Percentiles rank a stretch among this genome's conserved stretches.
Conservation (phyloP, 1,140 invertebrate species). For the Bombus waltoni region DNA sequence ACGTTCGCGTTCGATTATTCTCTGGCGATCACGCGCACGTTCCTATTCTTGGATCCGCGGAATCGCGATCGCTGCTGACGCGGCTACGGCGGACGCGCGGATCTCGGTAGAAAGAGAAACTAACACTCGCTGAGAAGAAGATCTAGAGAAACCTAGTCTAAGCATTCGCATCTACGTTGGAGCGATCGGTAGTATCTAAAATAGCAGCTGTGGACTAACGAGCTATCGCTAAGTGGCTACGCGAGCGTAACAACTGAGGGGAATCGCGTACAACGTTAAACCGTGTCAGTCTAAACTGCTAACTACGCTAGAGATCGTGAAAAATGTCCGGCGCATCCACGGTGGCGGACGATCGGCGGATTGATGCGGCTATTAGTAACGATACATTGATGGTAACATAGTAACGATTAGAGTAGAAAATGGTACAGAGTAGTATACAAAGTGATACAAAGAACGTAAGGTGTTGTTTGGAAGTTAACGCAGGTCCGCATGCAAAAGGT, state of each 20-base stretch:
- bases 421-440: not conserved
- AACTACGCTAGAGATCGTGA: slow-evolving; percentile 24
- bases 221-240: slow-evolving; percentile 45
- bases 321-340: not conserved
- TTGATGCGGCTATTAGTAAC: no score
- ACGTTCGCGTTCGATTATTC: not conserved
- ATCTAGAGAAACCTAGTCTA: slow-evolving; percentile 27
- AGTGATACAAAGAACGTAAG: not conserved
- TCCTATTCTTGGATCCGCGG: slow-evolving; percentile 29
- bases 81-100: not conserved
- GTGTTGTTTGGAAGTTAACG: not conserved
- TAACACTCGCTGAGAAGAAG: not conserved
- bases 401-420: no score
- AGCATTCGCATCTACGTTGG: slow-evolving; percentile 39
- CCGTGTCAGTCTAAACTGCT: slow-evolving; percentile 19
- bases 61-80: not conserved
- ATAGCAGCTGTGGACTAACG: slow-evolving; percentile 29
- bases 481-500: slow-evolving; percentile 39
- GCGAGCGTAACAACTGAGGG: slow-evolving; percentile 16
- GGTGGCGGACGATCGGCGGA: not conserved
- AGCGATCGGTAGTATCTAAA: slow-evolving; percentile 29
- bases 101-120: not conserved
- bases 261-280: slow-evolving; percentile 33
- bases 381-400: no score
- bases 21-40: not conserved